A percentile compares a stretch with the other conserved stretches of the same genome.
phyloP scores from a whole-genome alignment of 2,888 invertebrate genomes.

The Drosophila fungiperda region DNA sequence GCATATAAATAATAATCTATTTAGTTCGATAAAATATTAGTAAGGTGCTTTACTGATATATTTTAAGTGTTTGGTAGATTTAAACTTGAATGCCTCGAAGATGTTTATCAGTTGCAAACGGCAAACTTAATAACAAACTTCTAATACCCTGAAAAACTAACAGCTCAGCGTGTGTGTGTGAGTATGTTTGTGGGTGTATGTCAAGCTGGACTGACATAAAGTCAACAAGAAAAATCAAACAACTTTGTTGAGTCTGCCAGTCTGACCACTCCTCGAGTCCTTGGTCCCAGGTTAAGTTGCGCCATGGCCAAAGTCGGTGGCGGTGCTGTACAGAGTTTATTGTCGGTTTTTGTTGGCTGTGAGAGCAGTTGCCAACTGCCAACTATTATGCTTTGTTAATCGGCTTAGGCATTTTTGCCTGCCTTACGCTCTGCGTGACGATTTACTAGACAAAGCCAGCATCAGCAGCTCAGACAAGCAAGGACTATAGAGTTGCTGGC shows the following conservation, averaged over 20 bases:
- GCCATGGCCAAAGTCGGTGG: constrained; percentile 21
- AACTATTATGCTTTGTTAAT: constrained; percentile 77
- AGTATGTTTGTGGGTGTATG: constrained; percentile 21
- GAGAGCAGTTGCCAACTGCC: constrained; percentile 41
- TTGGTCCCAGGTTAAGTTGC: constrained; percentile 2
- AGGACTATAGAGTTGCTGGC: constrained; percentile 32
- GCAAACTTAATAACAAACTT: constrained; percentile 39
- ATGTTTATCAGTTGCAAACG: constrained; percentile 33
- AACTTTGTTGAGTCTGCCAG: constrained; percentile 60
- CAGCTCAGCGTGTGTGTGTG: constrained; percentile 19
- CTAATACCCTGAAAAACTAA: constrained; percentile 41
- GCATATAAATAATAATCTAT: too few species aligned
- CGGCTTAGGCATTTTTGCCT: constrained; percentile 69
- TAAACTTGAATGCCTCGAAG: constrained; percentile 5
- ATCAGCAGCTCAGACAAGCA: constrained; percentile 70
- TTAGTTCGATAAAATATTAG: not conserved
- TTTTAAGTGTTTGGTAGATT: constrained; percentile 5
- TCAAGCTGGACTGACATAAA: constrained; percentile 49
- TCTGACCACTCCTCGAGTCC: constrained; percentile 29
- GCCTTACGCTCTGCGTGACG: constrained; percentile 58
- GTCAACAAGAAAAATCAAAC: constrained; percentile 76
- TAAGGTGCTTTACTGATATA: not conserved
- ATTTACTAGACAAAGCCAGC: constrained; percentile 69
- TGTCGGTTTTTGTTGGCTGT: constrained; percentile 44
- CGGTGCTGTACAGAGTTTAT: constrained; percentile 57